A percentile compares a stretch with the other conserved stretches of the same genome.
Evolutionary conservation across 35 echinoderm and acorn worm species (phyloP).

Genomic region (Chiridota heheva): DNA sequence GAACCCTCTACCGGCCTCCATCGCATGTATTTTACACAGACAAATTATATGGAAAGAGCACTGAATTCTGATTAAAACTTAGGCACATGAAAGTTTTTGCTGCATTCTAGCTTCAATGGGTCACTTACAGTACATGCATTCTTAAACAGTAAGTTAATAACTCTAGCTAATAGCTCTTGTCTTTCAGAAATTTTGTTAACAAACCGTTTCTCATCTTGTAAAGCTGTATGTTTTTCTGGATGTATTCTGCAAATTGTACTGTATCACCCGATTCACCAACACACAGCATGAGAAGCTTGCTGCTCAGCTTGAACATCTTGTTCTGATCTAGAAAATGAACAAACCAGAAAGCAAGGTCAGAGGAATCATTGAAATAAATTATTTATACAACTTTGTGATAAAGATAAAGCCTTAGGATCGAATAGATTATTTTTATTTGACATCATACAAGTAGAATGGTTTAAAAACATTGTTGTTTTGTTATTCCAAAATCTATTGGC

Average conservation of each 20-base stretch:
- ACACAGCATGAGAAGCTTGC: constrained; percentile 83
- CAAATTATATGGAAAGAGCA: too few species aligned
- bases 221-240: constrained; percentile 88
- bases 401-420: not conserved
- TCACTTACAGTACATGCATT: too few species aligned
- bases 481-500: not conserved
- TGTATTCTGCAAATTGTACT: constrained; percentile 96
- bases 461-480: not conserved
- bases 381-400: not conserved
- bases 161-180: too few species aligned
- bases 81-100: too few species aligned
- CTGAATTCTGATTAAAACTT: too few species aligned
- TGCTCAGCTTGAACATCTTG: constrained; percentile 94
- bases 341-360: not conserved
- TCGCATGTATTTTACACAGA: too few species aligned
- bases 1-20: too few species aligned
- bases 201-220: constrained; percentile 99
- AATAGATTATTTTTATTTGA: not conserved
- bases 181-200: not conserved
- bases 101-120: too few species aligned
- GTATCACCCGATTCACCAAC: constrained; percentile 92
- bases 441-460: not conserved
- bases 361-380: not conserved
- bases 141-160: too few species aligned
- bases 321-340: constrained; percentile 69